Conservation (phyloP, 1,140 invertebrate genomes). For the Hyles vespertilio region DNA sequence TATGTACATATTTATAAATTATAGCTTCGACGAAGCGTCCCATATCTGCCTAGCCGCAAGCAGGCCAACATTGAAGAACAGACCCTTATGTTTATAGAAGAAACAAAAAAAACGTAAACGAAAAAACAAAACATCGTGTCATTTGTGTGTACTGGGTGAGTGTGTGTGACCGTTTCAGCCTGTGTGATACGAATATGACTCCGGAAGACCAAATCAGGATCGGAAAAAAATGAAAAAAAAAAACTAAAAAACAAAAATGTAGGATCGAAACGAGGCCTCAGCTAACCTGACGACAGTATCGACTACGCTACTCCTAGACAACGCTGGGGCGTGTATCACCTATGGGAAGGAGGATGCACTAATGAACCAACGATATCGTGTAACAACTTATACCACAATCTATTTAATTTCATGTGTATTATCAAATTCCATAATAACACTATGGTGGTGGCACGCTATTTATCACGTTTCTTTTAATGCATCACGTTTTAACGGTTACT, state of each 20-base stretch:
- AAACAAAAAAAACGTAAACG: conserved; percentile 33
- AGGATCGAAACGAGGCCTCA: conserved; percentile 53
- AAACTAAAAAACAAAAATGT: conserved; percentile 37
- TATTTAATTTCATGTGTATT: conserved; percentile 22
- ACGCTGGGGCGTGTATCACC: conserved; percentile 45
- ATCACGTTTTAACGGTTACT: conserved; percentile 1
- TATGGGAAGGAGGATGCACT: conserved; percentile 38
- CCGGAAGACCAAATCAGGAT: conserved; percentile 44
- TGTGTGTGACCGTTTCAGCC: conserved; percentile 39
- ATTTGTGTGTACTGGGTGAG: conserved; percentile 53
- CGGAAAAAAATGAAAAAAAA: conserved; percentile 41
- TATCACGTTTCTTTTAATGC: conserved; percentile 30
- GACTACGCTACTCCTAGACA: conserved; percentile 54
- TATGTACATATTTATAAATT: not conserved
- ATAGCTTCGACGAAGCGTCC: conserved; percentile 23
- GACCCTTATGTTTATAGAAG: conserved; percentile 43
- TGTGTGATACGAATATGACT: conserved; percentile 66
- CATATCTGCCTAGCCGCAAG: conserved; percentile 57
- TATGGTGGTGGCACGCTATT: conserved; percentile 57
- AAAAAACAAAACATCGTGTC: conserved; percentile 39
- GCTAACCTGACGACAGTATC: conserved; percentile 44
- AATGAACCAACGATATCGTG: conserved; percentile 32
- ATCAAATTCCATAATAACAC: conserved; percentile 45
- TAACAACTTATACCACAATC: conserved; percentile 14
- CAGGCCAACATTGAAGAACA: conserved; percentile 57